phyloP scores from a whole-genome alignment of 2,888 invertebrate genomes.

The Hylaea fasciaria region DNA sequence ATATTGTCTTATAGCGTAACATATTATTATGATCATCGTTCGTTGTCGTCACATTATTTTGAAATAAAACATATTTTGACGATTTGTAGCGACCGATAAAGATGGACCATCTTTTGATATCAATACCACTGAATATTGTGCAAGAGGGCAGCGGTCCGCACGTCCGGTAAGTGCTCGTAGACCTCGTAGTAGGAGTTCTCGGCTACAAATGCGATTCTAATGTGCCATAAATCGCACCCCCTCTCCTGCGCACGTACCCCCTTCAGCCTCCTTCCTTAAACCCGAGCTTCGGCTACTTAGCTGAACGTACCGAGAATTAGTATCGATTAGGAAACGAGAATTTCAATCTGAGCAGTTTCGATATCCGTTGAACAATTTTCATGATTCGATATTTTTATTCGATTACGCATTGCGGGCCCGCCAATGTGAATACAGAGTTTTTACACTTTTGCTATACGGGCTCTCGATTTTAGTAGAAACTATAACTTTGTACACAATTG shows the following conservation, averaged over 20 bases:
- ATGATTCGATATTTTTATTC: conserved; percentile 48
- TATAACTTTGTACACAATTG: too few species aligned
- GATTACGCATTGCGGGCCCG: conserved; percentile 35
- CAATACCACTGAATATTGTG: conserved; percentile 40
- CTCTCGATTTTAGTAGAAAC: too few species aligned
- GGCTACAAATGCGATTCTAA: conserved; percentile 75
- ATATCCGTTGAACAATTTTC: conserved; percentile 49
- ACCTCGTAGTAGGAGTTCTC: conserved; percentile 40
- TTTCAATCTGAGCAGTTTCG: conserved; percentile 60
- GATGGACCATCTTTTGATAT: conserved; percentile 39
- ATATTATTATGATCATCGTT: too few species aligned
- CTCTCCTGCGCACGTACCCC: conserved; percentile 56
- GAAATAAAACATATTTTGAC: too few species aligned
- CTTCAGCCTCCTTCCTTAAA: conserved; percentile 46
- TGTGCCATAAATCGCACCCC: conserved; percentile 72
- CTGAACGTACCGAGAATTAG: conserved; percentile 70
- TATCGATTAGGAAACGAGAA: conserved; percentile 72
- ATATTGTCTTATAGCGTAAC: too few species aligned
- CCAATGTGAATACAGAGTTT: conserved; percentile 24
- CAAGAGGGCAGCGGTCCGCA: conserved; percentile 48
- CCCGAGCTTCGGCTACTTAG: conserved; percentile 57
- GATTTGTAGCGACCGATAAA: not conserved
- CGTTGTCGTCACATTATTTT: too few species aligned
- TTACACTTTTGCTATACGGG: conserved; percentile 21
- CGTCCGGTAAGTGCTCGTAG: conserved; percentile 45